Evolutionary conservation across 2,888 invertebrate genomes (phyloP), one percentile per base, ranked within the genome.

Genomic region (Dicroscelio sp.): DNA sequence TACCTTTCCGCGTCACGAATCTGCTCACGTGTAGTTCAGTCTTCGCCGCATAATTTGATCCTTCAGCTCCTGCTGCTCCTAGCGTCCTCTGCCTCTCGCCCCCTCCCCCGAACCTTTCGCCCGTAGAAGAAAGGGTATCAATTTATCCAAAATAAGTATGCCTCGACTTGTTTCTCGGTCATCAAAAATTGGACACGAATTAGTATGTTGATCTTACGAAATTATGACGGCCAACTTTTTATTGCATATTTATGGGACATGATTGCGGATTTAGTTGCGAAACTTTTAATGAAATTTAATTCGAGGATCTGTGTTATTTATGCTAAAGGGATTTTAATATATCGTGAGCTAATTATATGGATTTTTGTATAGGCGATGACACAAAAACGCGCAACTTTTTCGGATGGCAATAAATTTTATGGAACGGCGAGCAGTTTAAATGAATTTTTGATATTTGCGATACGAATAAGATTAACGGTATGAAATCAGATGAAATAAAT

Each of bases 11-110:
- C 85, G 65, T 87, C 80, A 76, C 75, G 80, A 76, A 90, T 85
- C 75, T 80, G 87, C 69, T 85, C 87, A 60, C 84, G 85, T 78
- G 43, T 78, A 90, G 58, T 75, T 69, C 86, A 80, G 83, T 83
- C 71, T 83, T 90, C 86, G 69, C 82, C 90, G 79, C 86, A 90
- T 90, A 90, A 90, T 90, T 90, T 79, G 90, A 90, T 90, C 84
- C 78, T 71, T 84, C 73, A 84, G 88, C 84, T 90, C 85, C 87
- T 84, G 73, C 80, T 87, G 87, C 79, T 75, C 73, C 73, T 83
- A 86, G 83, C 14, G 14, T 43, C 14, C 43, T 14, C 33, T 20
- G 31, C 31, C 25, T 43, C 3, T 20, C 27, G 63, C 76, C 30
- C 4, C 33, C 17, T 25, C 43, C n/a, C 27, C 65, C 55, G 43